Base-by-base conservation (phyloP, 2,113 vertebrate genomes). In the Eidolon helvum region DNA sequence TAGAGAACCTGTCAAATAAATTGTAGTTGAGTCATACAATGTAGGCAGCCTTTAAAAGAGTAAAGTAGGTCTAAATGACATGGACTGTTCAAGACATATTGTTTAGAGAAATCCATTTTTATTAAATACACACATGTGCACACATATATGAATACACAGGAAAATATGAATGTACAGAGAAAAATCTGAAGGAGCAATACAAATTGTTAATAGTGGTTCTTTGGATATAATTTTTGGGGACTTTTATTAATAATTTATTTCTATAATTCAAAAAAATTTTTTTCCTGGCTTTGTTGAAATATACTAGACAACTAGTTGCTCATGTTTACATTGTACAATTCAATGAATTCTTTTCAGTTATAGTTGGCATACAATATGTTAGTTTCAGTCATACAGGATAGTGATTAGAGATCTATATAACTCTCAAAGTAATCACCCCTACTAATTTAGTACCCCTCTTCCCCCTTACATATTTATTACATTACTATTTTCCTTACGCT, bases 41-140 rank as follows among this genome's bases (percentile, higher is more conserved):
- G 35, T 50, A 80, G 38, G 82, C 53, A 85, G 85, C 2, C 72
- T 92, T 95, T 95, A 65, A 95, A 78, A 92, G 74, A 95, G 94
- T 79, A 87, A 83, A 35, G 45, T 65, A 85, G 71, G 50, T 84
- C 38, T 92, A 88, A 66, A 93, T 21, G 9, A 79, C 55, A 55
- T 53, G n/a, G 69, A 97, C 77, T 53, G 28, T n/a, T 48, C 21
- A 91, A 87, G 72, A 74, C 21, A 91, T 77, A 80, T 40, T 91
- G 50, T 91, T 92, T 92, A 97, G 74, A 50, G 71, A 97, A 88
- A 92, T 35, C 30, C 80, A 59, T 90, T 96, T 97, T 50, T 96
- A 43, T 72, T 87, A 88, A 50, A 77, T 33, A 86, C 5, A 65
- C 28, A 53, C 5, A 15, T 6, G 16, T 82, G 28, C n/a, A 2